These are phyloP conservation scores for Cygnus atratus DNA, from an alignment of 2,113 vertebrate species.

Conservation along the genomic window DNA sequence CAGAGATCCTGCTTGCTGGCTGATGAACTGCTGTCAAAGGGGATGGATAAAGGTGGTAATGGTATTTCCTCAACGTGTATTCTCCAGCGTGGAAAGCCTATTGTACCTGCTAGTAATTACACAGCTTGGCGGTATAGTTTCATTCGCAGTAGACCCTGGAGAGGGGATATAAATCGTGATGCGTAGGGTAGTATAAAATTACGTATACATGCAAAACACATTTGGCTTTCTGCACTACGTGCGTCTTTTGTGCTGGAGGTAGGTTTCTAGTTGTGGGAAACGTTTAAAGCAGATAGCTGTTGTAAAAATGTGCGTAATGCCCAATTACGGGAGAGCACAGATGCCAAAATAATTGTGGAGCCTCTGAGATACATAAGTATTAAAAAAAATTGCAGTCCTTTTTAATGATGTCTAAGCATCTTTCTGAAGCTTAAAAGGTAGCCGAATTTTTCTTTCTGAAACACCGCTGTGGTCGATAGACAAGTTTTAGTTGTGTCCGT, in stretches of 20 bases:
- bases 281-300: not conserved
- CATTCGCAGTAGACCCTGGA: not conserved
- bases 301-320: not conserved
- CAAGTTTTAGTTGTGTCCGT: rapidly evolving
- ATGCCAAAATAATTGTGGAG: not conserved
- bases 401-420: not conserved
- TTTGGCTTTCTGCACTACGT: not conserved
- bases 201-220: rapidly evolving
- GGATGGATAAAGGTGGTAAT: not conserved
- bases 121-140: not conserved
- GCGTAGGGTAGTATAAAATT: not conserved
- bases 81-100: not conserved
- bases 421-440: not conserved
- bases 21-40: not conserved
- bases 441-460: not conserved
- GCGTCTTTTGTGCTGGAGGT: not conserved
- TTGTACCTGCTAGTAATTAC: not conserved
- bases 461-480: not conserved
- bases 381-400: not conserved
- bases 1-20: not conserved
- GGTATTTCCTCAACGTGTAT: not conserved
- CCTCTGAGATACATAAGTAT: not conserved
- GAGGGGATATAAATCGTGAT: not conserved
- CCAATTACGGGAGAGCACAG: not conserved
- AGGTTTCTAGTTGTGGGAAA: not conserved